phyloP scores from a whole-genome alignment of 1,140 invertebrate species.

The Oedothorax gibbosus region DNA sequence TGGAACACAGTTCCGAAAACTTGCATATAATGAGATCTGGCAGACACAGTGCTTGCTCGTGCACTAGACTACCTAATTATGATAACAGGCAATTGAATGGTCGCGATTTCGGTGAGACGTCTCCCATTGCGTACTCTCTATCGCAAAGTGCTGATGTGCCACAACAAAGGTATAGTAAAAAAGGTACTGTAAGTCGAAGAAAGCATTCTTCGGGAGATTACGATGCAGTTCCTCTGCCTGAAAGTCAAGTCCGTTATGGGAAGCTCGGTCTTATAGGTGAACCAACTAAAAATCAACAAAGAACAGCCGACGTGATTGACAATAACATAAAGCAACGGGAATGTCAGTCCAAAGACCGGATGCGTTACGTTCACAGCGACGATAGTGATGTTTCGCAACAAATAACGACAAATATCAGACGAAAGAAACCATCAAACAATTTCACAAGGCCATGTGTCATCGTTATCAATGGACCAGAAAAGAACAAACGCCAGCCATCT shows the following conservation, averaged over 20 bases:
- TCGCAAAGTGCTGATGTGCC: not conserved
- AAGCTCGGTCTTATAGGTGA: conserved; percentile 44
- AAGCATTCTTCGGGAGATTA: not conserved
- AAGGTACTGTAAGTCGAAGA: not conserved
- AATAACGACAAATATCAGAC: not conserved
- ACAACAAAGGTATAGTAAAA: not conserved
- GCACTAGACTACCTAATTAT: not conserved
- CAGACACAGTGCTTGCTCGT: conserved; percentile 4
- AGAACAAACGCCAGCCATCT: not conserved
- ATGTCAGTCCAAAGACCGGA: not conserved
- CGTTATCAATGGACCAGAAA: conserved; percentile 16
- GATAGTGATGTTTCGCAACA: not conserved
- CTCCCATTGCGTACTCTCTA: not conserved
- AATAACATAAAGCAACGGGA: not conserved
- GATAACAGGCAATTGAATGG: not conserved
- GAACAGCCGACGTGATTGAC: not conserved
- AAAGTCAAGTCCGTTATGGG: conserved; percentile 38
- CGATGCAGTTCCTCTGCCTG: not conserved
- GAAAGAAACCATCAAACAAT: not conserved
- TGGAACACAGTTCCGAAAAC: conserved; percentile 6
- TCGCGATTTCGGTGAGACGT: conserved; percentile 11
- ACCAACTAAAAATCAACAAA: not conserved
- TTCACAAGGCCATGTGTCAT: conserved; percentile 14
- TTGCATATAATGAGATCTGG: not conserved
- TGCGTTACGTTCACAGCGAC: not conserved